Percentiles rank a stretch among this genome's conserved stretches.
Conservation (phyloP, 2,797 vertebrate genomes). For the Anguilla pacifica region DNA sequence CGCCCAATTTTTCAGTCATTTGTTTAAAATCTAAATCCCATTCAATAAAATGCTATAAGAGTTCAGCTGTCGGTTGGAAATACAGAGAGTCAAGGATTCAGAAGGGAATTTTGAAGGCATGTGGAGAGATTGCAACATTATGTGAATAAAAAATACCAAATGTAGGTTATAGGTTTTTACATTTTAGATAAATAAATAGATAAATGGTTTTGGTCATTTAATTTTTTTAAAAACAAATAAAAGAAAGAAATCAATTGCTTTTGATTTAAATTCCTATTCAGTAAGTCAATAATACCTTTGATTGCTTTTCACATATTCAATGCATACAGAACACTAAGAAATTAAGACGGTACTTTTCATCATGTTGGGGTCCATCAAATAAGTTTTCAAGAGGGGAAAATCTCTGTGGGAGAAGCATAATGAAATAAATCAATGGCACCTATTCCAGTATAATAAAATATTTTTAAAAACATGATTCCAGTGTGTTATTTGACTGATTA, state of each 20-base stretch:
- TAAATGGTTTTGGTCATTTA: constrained; percentile 9
- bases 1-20: constrained; percentile 46
- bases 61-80: neutral
- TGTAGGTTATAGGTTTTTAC: constrained; percentile 15
- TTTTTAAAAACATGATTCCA: neutral
- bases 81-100: neutral
- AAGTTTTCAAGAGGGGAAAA: too few species aligned
- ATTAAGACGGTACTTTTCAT: neutral
- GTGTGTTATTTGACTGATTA: neutral
- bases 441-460: too few species aligned
- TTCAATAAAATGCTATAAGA: neutral
- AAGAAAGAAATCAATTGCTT: neutral
- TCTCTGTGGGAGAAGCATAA: too few species aligned
- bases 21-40: constrained; percentile 13
- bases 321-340: neutral
- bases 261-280: neutral
- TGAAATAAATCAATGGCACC: too few species aligned
- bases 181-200: constrained; percentile 20
- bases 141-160: neutral
- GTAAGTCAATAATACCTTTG: neutral
- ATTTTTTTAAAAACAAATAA: neutral
- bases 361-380: too few species aligned
- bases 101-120: neutral
- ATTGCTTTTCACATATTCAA: neutral
- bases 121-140: neutral